Percentiles rank a stretch among this genome's conserved stretches.
Conservation (phyloP, 2,797 vertebrate genomes). For the Spondyliosoma cantharus region DNA sequence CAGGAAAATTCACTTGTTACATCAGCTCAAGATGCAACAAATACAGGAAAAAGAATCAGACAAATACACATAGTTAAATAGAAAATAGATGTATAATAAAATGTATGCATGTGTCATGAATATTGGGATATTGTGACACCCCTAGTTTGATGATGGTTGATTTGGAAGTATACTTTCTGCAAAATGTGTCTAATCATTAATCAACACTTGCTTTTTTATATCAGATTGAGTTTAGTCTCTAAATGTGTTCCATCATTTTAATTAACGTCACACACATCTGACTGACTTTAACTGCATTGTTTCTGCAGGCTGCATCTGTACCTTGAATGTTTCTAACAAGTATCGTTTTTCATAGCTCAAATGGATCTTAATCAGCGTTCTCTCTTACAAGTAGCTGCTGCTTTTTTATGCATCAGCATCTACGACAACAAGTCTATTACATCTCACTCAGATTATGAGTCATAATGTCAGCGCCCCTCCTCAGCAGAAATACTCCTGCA, state of each 20-base stretch:
- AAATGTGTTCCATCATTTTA: not conserved
- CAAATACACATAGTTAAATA: no score
- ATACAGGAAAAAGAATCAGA: no score
- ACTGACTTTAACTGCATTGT: not conserved
- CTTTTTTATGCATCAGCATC: not conserved
- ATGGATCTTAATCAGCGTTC: conserved; percentile 7
- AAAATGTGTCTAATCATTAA: not conserved
- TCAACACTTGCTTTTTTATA: not conserved
- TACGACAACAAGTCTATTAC: conserved; percentile 18
- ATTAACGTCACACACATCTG: not conserved
- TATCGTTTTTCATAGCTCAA: conserved; percentile 14
- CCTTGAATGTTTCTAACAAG: not conserved
- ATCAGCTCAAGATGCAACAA: no score
- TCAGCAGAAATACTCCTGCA: conserved; percentile 10
- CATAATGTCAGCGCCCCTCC: not conserved
- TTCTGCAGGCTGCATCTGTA: conserved; percentile 18
- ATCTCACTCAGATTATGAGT: not conserved
- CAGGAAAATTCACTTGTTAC: no score
- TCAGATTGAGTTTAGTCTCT: not conserved
- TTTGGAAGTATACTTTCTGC: not conserved
- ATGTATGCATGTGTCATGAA: no score
- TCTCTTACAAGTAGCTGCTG: not conserved
- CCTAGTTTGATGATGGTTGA: no score
- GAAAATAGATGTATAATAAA: no score
- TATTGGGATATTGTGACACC: no score